Conservation (phyloP, 2,888 invertebrate genomes). For the Phania funesta region DNA sequence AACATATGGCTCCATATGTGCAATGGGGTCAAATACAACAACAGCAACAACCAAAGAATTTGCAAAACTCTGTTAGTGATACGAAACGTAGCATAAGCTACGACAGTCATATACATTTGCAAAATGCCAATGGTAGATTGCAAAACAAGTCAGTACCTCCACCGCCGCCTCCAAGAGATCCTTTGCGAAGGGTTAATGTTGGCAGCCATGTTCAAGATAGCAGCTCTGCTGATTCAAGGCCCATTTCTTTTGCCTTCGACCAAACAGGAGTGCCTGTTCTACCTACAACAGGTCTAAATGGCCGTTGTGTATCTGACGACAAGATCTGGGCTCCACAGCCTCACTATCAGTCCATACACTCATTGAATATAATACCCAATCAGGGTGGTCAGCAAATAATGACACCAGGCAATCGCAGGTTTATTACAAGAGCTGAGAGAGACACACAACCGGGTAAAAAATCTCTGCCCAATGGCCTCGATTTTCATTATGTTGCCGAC, state of each 20-base stretch:
- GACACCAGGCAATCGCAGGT: slow-evolving; percentile 72
- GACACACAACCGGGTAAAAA: slow-evolving; percentile 76
- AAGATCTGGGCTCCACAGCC: slow-evolving; percentile 78
- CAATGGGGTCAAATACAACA: slow-evolving; percentile 75
- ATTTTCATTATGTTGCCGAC: slow-evolving; percentile 86
- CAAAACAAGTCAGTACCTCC: slow-evolving; percentile 83
- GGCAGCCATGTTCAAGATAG: slow-evolving; percentile 72
- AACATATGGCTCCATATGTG: slow-evolving; percentile 73
- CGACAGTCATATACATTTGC: slow-evolving; percentile 79
- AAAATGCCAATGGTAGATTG: slow-evolving; percentile 72
- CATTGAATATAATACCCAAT: slow-evolving; percentile 72
- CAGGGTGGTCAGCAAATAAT: slow-evolving; percentile 39
- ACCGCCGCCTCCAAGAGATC: slow-evolving; percentile 90
- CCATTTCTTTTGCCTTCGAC: slow-evolving; percentile 83
- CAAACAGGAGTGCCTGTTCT: slow-evolving; percentile 69
- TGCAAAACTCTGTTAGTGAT: slow-evolving; percentile 76
- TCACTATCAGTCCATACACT: slow-evolving; percentile 77
- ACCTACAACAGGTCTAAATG: slow-evolving; percentile 69
- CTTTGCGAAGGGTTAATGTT: slow-evolving; percentile 83
- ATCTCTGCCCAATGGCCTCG: slow-evolving; percentile 78
- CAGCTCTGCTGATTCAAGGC: slow-evolving; percentile 79
- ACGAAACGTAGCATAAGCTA: slow-evolving; percentile 79
- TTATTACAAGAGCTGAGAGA: slow-evolving; percentile 77
- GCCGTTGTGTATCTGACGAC: slow-evolving; percentile 80
- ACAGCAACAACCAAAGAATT: slow-evolving; percentile 69